Conservation (phyloP, 2,797 vertebrate species). For the Champsocephalus esox region DNA sequence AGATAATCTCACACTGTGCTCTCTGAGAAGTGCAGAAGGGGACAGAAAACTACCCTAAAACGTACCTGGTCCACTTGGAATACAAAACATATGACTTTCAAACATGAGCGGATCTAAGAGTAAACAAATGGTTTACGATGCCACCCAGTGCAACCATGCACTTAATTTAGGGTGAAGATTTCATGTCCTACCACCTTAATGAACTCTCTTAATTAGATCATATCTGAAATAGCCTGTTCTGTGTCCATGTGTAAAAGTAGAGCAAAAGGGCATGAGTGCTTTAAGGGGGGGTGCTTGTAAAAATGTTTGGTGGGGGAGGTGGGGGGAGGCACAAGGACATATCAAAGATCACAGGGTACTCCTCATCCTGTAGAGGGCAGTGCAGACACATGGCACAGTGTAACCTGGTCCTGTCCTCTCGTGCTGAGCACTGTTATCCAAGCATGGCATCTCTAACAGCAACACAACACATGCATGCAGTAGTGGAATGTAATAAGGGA, state of each 20-base stretch:
- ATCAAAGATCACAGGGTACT: slow-evolving; percentile 45
- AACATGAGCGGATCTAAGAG: not conserved
- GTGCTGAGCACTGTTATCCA: slow-evolving; percentile 43
- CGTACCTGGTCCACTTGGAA: not conserved
- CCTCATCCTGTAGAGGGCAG: slow-evolving; percentile 87
- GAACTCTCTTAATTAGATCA: slow-evolving; percentile 12
- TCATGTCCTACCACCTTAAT: not conserved
- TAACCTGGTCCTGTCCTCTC: slow-evolving; percentile 46
- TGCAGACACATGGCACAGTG: slow-evolving; percentile 83
- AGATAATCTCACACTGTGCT: slow-evolving; percentile 63
- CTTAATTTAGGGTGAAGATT: not conserved
- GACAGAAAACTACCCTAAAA: slow-evolving; percentile 31
- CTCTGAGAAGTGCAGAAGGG: slow-evolving; percentile 59
- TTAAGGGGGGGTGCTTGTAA: not conserved
- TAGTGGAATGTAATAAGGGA: slow-evolving; percentile 54
- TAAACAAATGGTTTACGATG: not conserved
- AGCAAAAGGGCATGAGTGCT: slow-evolving; percentile 19
- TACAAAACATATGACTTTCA: slow-evolving; percentile 8
- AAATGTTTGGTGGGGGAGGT: not conserved
- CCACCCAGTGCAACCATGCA: not conserved
- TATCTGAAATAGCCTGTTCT: not conserved
- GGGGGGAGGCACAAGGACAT: slow-evolving; percentile 27
- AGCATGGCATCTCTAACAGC: slow-evolving; percentile 45
- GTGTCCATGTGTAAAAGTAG: not conserved
- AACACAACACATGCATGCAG: slow-evolving; percentile 49